Evolutionary conservation across 1,140 invertebrate species (phyloP).

Genomic region (Yoshiicerus persimilis): DNA sequence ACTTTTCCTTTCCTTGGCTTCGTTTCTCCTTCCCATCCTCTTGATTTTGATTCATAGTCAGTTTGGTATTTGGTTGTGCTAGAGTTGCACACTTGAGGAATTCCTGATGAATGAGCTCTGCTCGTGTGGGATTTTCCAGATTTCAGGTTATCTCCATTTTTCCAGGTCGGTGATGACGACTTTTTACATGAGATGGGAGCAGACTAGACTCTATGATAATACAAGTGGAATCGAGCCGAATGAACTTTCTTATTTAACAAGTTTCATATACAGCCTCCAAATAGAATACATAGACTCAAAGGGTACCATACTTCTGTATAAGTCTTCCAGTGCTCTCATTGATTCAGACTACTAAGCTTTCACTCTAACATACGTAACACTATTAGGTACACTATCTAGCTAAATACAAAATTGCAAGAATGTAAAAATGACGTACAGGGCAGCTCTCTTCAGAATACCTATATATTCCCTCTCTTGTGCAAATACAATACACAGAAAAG

Average conservation of each 20-base stretch:
- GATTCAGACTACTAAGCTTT: background rate
- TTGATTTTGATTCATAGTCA: slow-evolving; percentile 30
- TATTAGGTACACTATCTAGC: background rate
- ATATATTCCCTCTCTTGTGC: no score
- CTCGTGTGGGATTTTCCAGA: slow-evolving; percentile 27
- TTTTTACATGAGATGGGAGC: slow-evolving; percentile 1
- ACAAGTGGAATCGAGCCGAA: background rate
- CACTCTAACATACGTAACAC: background rate
- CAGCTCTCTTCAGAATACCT: no score
- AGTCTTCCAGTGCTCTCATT: background rate
- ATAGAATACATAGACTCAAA: background rate
- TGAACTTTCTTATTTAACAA: slow-evolving; percentile 2
- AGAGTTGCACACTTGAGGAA: slow-evolving; percentile 35
- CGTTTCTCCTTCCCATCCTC: background rate
- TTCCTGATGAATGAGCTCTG: slow-evolving; percentile 35
- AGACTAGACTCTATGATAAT: slow-evolving; percentile 2
- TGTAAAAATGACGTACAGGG: no score
- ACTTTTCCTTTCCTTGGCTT: background rate
- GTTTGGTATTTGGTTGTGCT: slow-evolving; percentile 27
- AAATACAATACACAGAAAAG: no score
- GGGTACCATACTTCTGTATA: background rate
- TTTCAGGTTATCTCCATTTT: slow-evolving; percentile 27
- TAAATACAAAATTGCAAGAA: no score
- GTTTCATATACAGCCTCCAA: background rate
- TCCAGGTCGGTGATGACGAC: slow-evolving; percentile 28